A percentile compares a stretch with the other conserved stretches of the same genome.
These are phyloP conservation scores for Perca schrenkii DNA, from an alignment of 2,113 vertebrate species.

Conservation along the genomic window DNA sequence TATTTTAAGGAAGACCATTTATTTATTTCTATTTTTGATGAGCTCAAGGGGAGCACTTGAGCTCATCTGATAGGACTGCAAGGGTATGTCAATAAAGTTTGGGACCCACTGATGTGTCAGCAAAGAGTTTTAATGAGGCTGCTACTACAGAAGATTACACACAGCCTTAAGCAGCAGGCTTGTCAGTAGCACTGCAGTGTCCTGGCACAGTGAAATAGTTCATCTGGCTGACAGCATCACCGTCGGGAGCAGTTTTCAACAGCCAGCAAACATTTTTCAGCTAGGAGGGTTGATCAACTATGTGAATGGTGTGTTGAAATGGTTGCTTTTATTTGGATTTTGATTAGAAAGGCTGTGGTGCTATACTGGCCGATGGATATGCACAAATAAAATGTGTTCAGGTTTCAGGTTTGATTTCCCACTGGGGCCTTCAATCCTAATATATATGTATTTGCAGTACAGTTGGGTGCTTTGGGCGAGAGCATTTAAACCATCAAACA, in stretches of 20 bases:
- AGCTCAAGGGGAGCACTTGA: neutral
- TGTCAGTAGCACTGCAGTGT: slow-evolving; percentile 34
- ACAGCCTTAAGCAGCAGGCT: neutral
- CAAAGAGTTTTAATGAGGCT: neutral
- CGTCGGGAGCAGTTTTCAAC: slow-evolving; percentile 8
- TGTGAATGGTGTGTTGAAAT: slow-evolving; percentile 1
- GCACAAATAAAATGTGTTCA: neutral
- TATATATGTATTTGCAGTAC: slow-evolving; percentile 12
- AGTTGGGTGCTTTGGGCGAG: slow-evolving; percentile 7
- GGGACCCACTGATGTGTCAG: neutral
- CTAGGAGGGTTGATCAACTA: slow-evolving; percentile 19
- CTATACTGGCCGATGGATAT: neutral
- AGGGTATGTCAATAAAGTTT: neutral
- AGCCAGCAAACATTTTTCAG: slow-evolving; percentile 11
- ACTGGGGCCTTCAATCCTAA: neutral
- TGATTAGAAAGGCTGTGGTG: neutral
- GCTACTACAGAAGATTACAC: neutral
- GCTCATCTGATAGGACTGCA: neutral
- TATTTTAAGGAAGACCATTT: too few species aligned
- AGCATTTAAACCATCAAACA: slow-evolving; percentile 52
- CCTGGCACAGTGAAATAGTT: slow-evolving; percentile 32
- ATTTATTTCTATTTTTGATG: too few species aligned
- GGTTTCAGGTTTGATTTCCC: slow-evolving; percentile 19
- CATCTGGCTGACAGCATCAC: slow-evolving; percentile 19
- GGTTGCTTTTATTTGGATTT: neutral